Evolutionary conservation across 1,140 invertebrate species (phyloP), one percentile per base, ranked within the genome.

Genomic region (Brachionus plicatilis): DNA sequence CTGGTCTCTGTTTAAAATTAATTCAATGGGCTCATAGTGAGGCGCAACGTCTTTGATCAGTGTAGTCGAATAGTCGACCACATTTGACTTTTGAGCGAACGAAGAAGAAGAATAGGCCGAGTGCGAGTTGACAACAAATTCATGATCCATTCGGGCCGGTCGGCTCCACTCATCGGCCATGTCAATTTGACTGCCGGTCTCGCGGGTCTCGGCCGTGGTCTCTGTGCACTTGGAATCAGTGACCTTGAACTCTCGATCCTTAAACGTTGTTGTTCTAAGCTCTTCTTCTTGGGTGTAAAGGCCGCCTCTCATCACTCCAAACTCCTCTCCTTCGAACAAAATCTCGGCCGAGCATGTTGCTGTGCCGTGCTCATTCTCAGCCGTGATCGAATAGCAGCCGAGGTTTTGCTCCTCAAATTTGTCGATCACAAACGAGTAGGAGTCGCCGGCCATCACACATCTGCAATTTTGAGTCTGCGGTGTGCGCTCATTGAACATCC

Each of bases 31-130:
- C 45, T 82, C 53, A 41, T 45, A 82, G 20, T 82, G 53, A 8
- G 53, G 53, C 11, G 33, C 8, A 8, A 82, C 65, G 33, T 82
- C 79, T 43, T 68, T 60, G 9, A 82, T 82, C 20, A 82, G 12
- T n/a, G 79, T 82, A 12, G 79, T 82, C 37, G 79, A 82, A 65
- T 65, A 82, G 53, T 82, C 79, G 43, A 76, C 72, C n/a, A 72
- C 0, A 53, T 53, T 76, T 45, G 79, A 65, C 29, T 82, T 29
- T 43, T 43, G 50, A 60, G 17, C 24, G 17, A 6, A 45, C 1
- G 24, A 37, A 27, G 79, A 60, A 43, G 78, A 60, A 7, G 17
- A 45, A 72, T 29, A 33, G 27, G 27, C 33, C 33, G 66, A 68
- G 14, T 29, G 33, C 2, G 70, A 4, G 4, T 75, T 75, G 5